phyloP scores from a whole-genome alignment of 2,797 vertebrate species.

The Bucorvus abyssinicus region DNA sequence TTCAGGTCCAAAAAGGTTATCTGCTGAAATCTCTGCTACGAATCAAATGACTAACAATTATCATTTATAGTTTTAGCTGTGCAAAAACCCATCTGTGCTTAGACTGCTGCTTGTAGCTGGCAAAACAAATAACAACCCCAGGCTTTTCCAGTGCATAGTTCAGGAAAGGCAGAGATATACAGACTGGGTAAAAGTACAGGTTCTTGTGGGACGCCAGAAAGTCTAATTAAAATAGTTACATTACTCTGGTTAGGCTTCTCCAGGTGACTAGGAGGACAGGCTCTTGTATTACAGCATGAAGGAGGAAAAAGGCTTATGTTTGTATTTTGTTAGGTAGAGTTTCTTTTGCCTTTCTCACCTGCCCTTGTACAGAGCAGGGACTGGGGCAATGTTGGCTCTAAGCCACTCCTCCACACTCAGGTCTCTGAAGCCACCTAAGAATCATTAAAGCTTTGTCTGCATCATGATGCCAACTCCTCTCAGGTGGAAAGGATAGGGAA shows the following conservation, averaged over 20 bases:
- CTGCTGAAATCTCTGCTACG: neutral
- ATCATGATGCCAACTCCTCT: neutral
- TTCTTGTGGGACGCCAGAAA: neutral
- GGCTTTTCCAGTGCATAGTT: neutral
- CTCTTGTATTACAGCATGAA: neutral
- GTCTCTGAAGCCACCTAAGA: neutral
- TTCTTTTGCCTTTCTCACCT: constrained; percentile 9
- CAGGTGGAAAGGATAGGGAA: neutral
- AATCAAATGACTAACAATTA: neutral
- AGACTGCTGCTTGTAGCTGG: neutral
- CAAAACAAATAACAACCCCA: neutral
- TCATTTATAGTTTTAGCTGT: neutral
- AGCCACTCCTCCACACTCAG: neutral
- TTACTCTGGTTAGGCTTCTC: neutral
- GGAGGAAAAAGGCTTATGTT: neutral
- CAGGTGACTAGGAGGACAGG: neutral
- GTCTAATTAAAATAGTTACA: neutral
- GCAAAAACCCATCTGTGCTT: neutral
- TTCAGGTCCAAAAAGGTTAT: neutral
- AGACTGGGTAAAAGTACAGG: neutral
- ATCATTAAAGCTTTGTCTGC: neutral
- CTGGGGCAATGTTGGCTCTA: neutral
- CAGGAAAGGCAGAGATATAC: neutral
- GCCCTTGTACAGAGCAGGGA: neutral
- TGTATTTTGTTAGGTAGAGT: neutral